A percentile compares a stretch with the other conserved stretches of the same genome.
phyloP scores from a whole-genome alignment of 2,797 vertebrate species.

The Danio tinwini region DNA sequence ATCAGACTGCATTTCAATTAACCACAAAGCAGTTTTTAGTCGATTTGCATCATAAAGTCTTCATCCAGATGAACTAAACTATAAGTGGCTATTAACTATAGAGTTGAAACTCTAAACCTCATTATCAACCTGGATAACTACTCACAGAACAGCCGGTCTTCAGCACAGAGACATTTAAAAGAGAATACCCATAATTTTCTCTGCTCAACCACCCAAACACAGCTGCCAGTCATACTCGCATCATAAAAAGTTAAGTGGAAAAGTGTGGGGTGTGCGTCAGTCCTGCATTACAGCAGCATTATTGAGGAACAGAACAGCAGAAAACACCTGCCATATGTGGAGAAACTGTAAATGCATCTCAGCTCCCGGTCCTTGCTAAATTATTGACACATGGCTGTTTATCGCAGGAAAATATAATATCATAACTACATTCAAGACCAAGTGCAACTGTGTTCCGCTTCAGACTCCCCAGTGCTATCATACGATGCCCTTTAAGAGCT shows the following conservation, averaged over 20 bases:
- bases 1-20: constrained; percentile 36
- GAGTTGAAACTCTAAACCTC: constrained; percentile 1
- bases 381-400: constrained; percentile 75
- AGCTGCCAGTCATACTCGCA: constrained; percentile 8
- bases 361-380: constrained; percentile 73
- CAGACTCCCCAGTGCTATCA: constrained; percentile 65
- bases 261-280: background rate
- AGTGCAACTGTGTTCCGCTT: constrained; percentile 63
- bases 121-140: constrained; percentile 5
- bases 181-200: constrained; percentile 5
- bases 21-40: background rate
- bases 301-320: constrained; percentile 41
- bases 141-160: constrained; percentile 8
- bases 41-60: background rate
- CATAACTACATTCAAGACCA: constrained; percentile 61
- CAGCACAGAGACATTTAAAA: background rate
- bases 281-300: background rate
- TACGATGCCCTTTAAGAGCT: constrained; percentile 43
- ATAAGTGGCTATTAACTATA: constrained; percentile 32
- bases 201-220: constrained; percentile 22
- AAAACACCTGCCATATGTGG: constrained; percentile 41
- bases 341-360: constrained; percentile 69
- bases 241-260: constrained; percentile 39
- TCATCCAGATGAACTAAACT: constrained; percentile 7
- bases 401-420: constrained; percentile 71